Evolutionary conservation across 2,888 invertebrate species (phyloP).

Genomic region (Drosophila melanocephala): DNA sequence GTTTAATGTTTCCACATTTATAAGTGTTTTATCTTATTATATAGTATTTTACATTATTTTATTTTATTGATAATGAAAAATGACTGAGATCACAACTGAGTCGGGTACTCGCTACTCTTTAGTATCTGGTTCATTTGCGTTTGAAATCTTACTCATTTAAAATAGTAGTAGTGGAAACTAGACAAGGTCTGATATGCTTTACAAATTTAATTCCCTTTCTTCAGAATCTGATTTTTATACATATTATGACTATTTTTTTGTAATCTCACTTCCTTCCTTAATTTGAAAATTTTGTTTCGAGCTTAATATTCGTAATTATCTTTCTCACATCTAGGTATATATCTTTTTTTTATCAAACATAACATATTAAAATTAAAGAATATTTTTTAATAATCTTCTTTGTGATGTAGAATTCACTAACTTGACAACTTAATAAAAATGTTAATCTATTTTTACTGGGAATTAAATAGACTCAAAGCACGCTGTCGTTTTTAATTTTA

Average conservation of each 20-base stretch:
- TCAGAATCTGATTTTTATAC: background rate
- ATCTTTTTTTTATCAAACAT: background rate
- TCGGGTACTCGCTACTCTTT: background rate
- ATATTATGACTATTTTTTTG: background rate
- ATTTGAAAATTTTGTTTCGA: background rate
- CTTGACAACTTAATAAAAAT: background rate
- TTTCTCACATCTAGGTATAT: background rate
- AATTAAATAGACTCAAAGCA: background rate
- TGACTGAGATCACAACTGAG: background rate
- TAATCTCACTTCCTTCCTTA: background rate
- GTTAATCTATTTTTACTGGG: background rate
- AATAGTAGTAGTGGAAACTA: background rate
- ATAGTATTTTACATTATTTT: background rate
- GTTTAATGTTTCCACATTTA: background rate
- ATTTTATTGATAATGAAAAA: background rate
- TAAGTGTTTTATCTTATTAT: background rate
- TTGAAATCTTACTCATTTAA: background rate
- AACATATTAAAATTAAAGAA: background rate
- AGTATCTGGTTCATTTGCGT: too few species aligned
- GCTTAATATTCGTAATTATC: background rate
- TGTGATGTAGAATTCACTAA: background rate
- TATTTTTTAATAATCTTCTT: background rate
- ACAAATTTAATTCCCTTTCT: background rate
- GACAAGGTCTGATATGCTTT: background rate
- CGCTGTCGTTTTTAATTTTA: constrained; percentile 7